Evolutionary conservation across 2,113 vertebrate species (phyloP).

Genomic region (Corythornis cristatus): DNA sequence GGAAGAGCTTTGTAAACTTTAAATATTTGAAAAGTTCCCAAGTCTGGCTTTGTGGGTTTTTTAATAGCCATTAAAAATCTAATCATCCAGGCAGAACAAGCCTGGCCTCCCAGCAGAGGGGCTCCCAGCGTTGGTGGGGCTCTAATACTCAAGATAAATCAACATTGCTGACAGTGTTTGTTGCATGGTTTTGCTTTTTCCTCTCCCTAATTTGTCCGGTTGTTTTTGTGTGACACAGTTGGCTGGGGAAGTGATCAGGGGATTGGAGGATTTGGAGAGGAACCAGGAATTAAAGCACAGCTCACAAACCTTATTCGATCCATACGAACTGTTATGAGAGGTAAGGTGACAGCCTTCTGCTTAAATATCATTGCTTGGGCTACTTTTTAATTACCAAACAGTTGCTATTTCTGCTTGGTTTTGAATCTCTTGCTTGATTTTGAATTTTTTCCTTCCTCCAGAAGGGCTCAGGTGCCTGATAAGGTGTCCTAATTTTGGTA

Average conservation of each 20-base stretch:
- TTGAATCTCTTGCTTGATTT: neutral
- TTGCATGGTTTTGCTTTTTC: neutral
- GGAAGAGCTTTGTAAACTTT: neutral
- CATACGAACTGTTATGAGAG: constrained; percentile 94
- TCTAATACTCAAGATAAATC: neutral
- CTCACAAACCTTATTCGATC: constrained; percentile 92
- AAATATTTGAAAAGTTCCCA: neutral
- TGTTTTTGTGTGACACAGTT: constrained; percentile 75
- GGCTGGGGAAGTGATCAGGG: constrained; percentile 94
- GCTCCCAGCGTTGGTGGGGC: neutral
- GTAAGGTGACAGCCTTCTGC: constrained; percentile 57
- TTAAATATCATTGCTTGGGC: neutral
- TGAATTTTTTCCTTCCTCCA: neutral
- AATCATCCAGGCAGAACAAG: neutral
- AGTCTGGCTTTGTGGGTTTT: no score
- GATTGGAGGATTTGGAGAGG: constrained; percentile 94
- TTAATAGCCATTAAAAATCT: no score
- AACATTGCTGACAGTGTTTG: neutral
- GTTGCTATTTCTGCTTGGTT: neutral
- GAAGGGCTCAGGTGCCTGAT: neutral
- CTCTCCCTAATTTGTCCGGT: neutral
- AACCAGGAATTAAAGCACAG: constrained; percentile 95
- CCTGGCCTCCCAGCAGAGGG: neutral
- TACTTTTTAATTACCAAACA: neutral
- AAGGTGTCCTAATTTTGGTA: neutral